A percentile compares a stretch with the other conserved stretches of the same genome.
phyloP scores from a whole-genome alignment of 1,140 invertebrate species.

The Lordiphosa mommai region DNA sequence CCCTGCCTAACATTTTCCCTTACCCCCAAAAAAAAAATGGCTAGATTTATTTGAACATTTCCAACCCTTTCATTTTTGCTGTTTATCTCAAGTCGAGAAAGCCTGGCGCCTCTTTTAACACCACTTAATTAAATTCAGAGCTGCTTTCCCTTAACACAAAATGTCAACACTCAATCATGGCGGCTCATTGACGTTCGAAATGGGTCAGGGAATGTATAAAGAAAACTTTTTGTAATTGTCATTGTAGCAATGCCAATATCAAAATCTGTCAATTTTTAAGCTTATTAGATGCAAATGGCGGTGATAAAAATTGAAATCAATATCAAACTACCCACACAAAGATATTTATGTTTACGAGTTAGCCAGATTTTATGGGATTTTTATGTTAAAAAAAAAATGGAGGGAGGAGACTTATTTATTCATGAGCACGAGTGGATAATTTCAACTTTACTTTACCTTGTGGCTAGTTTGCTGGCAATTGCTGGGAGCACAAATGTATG shows the following conservation, averaged over 20 bases:
- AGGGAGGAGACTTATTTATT: too few species aligned
- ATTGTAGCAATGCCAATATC: constrained; percentile 37
- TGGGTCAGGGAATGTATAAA: constrained; percentile 14
- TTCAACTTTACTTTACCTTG: not conserved
- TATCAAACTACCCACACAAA: constrained; percentile 53
- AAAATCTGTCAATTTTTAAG: constrained; percentile 54
- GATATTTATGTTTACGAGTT: constrained; percentile 1
- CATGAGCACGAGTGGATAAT: too few species aligned
- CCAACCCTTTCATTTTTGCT: not conserved
- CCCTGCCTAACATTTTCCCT: too few species aligned
- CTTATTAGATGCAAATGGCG: constrained; percentile 69
- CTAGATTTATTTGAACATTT: not conserved
- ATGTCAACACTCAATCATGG: constrained; percentile 60
- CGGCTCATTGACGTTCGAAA: constrained; percentile 2
- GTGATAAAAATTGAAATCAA: constrained; percentile 63
- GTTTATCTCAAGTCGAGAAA: not conserved
- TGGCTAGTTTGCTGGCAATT: not conserved
- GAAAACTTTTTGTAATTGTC: constrained; percentile 43
- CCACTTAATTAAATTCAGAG: constrained; percentile 62
- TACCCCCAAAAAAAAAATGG: not conserved
- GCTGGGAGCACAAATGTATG: constrained; percentile 25
- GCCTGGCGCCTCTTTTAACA: constrained; percentile 29
- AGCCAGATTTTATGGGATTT: constrained; percentile 68
- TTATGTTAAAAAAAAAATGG: constrained; percentile 46
- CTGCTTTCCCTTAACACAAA: constrained; percentile 22